These are phyloP conservation scores for Lepidonotus clava DNA, from an alignment of 2,888 invertebrate species.

Conservation along the genomic window DNA sequence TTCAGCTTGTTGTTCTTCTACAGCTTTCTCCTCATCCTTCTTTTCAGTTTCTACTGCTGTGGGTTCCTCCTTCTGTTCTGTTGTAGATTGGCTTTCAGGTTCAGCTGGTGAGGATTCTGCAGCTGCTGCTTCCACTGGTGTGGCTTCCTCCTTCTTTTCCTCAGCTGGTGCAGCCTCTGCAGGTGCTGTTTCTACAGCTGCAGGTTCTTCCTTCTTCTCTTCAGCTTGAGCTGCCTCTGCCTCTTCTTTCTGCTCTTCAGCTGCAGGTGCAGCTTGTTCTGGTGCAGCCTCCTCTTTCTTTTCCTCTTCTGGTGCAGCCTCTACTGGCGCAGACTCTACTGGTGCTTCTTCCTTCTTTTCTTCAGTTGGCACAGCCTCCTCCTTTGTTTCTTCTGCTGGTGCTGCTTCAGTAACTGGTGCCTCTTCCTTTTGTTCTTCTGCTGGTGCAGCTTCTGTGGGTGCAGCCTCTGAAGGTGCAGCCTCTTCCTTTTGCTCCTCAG, in stretches of 20 bases:
- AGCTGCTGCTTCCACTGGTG: constrained; percentile 1
- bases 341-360: neutral
- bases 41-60: neutral
- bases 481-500: constrained; percentile 38
- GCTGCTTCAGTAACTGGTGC: neutral
- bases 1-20: constrained; percentile 25
- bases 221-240: constrained; percentile 20
- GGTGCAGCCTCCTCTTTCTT: constrained; percentile 13
- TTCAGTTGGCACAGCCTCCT: neutral
- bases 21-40: constrained; percentile 28
- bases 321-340: neutral
- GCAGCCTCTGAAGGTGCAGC: neutral
- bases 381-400: neutral
- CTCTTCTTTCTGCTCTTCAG: constrained; percentile 33
- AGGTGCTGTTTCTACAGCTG: constrained; percentile 24
- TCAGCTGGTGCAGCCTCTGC: neutral
- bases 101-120: neutral
- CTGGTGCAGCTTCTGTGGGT: neutral
- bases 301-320: constrained; percentile 21
- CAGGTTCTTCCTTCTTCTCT: constrained; percentile 35
- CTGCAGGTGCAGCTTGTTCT: neutral
- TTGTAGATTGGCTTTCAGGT: neutral
- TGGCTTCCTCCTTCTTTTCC: neutral
- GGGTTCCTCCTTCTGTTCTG: constrained; percentile 20
- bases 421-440: neutral